Conservation (phyloP, 2,888 invertebrate genomes). For the Barypeithes pellucidus region DNA sequence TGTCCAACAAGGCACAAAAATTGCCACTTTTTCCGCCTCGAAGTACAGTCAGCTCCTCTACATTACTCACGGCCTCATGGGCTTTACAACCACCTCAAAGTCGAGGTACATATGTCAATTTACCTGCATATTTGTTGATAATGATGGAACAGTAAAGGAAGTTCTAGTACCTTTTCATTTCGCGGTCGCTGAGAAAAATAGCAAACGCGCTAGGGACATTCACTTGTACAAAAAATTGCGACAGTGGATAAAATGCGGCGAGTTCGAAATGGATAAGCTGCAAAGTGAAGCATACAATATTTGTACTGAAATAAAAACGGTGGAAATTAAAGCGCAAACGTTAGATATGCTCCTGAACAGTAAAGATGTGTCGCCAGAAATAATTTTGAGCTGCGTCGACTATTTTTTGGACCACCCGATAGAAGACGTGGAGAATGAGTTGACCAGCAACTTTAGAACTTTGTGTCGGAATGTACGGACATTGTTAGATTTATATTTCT, state of each 20-base stretch:
- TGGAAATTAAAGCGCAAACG: constrained; percentile 81
- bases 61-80: constrained; percentile 86
- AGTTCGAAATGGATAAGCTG: constrained; percentile 72
- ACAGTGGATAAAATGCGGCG: constrained; percentile 75
- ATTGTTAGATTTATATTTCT: constrained; percentile 64
- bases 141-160: constrained; percentile 87
- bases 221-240: constrained; percentile 87
- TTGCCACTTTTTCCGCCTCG: constrained; percentile 92
- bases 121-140: constrained; percentile 87
- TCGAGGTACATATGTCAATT: constrained; percentile 76
- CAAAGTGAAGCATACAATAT: constrained; percentile 74
- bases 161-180: constrained; percentile 93
- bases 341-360: constrained; percentile 80
- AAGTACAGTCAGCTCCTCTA: constrained; percentile 88
- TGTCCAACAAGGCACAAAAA: constrained; percentile 90
- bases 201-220: constrained; percentile 89
- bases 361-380: constrained; percentile 77
- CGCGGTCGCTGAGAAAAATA: constrained; percentile 90
- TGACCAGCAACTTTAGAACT: constrained; percentile 53
- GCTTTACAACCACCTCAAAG: constrained; percentile 75
- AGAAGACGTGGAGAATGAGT: constrained; percentile 55
- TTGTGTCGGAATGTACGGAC: constrained; percentile 64
- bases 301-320: constrained; percentile 79
- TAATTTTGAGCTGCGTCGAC: constrained; percentile 73
- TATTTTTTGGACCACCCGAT: constrained; percentile 68